Percentiles rank a stretch among this genome's conserved stretches.
These are phyloP conservation scores for Lacerta viridis DNA, from an alignment of 2,797 vertebrate species.

Conservation along the genomic window DNA sequence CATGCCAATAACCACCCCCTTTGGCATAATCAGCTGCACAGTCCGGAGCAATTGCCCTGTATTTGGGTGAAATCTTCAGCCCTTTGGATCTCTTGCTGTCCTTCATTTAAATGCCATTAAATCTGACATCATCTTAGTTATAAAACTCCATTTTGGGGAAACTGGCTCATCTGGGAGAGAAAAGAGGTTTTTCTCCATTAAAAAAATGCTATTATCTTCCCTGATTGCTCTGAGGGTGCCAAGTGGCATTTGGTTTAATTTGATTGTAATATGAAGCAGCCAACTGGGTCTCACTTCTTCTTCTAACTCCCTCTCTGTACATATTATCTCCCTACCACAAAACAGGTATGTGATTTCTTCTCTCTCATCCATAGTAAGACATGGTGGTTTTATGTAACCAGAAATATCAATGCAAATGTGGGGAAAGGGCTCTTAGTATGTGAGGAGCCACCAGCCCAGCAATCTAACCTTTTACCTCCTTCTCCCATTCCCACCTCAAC, in stretches of 20 bases:
- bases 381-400: constrained; percentile 59
- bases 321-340: constrained; percentile 55
- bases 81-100: constrained; percentile 31
- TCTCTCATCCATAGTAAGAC: constrained; percentile 49
- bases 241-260: constrained; percentile 62
- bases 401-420: constrained; percentile 50
- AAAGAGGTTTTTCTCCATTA: not conserved
- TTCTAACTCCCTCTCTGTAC: constrained; percentile 48
- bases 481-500: no score
- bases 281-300: constrained; percentile 53
- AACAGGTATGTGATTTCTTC: constrained; percentile 68
- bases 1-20: not conserved
- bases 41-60: constrained; percentile 12
- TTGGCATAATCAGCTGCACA: not conserved
- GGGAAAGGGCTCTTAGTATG: constrained; percentile 38
- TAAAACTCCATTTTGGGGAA: constrained; percentile 22
- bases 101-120: constrained; percentile 29
- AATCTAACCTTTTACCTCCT: not conserved
- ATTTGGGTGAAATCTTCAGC: constrained; percentile 18
- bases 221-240: constrained; percentile 55
- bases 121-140: constrained; percentile 12
- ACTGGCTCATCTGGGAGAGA: constrained; percentile 23
- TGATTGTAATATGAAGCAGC: constrained; percentile 57
- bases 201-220: constrained; percentile 43
- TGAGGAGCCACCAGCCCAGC: constrained; percentile 31